phyloP scores from a whole-genome alignment of 2,888 invertebrate genomes.

The Craniophora ligustri region DNA sequence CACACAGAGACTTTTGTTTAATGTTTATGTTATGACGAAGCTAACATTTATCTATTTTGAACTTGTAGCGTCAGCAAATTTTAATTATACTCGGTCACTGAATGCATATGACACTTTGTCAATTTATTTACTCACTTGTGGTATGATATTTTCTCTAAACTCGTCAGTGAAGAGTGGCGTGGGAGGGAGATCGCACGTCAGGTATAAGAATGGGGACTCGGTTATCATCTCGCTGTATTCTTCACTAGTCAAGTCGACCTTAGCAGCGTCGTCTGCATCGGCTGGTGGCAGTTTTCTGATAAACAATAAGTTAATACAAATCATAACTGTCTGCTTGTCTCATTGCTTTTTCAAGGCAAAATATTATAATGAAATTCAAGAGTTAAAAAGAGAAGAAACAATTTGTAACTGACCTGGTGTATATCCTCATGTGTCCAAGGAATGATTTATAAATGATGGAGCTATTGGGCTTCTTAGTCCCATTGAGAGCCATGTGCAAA shows the following conservation, averaged over 20 bases:
- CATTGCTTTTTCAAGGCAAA: too few species aligned
- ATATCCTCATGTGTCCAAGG: conserved; percentile 96
- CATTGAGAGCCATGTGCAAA: conserved; percentile 97
- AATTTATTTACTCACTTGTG: conserved; percentile 90
- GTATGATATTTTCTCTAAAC: conserved; percentile 99
- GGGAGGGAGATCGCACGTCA: conserved; percentile 99
- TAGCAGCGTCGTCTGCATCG: conserved; percentile 96
- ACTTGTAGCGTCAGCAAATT: too few species aligned
- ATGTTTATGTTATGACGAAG: too few species aligned
- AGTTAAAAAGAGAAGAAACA: neutral
- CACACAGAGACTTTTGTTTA: too few species aligned
- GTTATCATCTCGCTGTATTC: conserved; percentile 96
- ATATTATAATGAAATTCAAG: neutral
- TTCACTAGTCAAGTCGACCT: conserved; percentile 93
- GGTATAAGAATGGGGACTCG: conserved; percentile 97
- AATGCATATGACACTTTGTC: neutral
- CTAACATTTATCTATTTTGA: too few species aligned
- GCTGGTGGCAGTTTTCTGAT: conserved; percentile 96
- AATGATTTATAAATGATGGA: conserved; percentile 98
- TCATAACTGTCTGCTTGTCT: too few species aligned
- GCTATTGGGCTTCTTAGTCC: conserved; percentile 95
- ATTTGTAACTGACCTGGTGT: conserved; percentile 87
- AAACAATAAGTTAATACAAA: neutral
- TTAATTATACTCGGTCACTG: too few species aligned
- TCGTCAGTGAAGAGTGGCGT: conserved; percentile 99